Base-by-base conservation (phyloP, 2,888 invertebrate genomes). In the Melieria picta region DNA sequence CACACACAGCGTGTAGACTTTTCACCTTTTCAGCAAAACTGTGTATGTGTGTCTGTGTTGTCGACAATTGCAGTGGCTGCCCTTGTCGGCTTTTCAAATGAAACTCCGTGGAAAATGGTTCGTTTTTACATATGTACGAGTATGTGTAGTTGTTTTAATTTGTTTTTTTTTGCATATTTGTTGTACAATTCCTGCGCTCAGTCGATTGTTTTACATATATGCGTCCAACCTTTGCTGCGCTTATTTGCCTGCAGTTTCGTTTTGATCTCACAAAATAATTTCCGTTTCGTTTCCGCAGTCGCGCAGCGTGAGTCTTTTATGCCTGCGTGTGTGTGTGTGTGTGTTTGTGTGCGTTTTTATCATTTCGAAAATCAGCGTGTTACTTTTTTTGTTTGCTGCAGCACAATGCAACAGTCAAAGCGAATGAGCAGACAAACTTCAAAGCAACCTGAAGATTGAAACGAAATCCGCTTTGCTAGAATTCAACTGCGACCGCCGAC, bases 201-300 rank as follows among this genome's bases (percentile, higher is more conserved):
- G 11, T 10, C 7, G 43, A 46, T 43, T 56, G 3, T 50, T 50
- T 50, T 50, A 0, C 11, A 50, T 11, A 10, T 11, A 50, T 50
- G 9, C 11, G 11, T 3, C 11, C 50, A 50, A 50, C 50, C 11
- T 50, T 3, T 10, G 50, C 2, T 43, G 58, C 9, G 43, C 30
- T 43, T 50, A 4, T 57, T 47, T 67, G 30, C 43, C 13, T 61
- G 58, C 60, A 45, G 61, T 61, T 30, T 60, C 60, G 16, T 50
- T 67, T 67, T 60, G 52, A 67, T 61, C 45, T 60, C 10, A 45
- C 60, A 60, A 61, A 61, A 60, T n/a, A 61, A 67, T 48, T 60
- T 67, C 48, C 42, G 42, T 58, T 67, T 60, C 48, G 60, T 60
- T 67, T 67, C 60, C 47, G 16, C 46, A 57, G 47, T 48, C 6